Evolutionary conservation across 2,113 vertebrate species (phyloP).

Genomic region (Amblyopsis rosae): DNA sequence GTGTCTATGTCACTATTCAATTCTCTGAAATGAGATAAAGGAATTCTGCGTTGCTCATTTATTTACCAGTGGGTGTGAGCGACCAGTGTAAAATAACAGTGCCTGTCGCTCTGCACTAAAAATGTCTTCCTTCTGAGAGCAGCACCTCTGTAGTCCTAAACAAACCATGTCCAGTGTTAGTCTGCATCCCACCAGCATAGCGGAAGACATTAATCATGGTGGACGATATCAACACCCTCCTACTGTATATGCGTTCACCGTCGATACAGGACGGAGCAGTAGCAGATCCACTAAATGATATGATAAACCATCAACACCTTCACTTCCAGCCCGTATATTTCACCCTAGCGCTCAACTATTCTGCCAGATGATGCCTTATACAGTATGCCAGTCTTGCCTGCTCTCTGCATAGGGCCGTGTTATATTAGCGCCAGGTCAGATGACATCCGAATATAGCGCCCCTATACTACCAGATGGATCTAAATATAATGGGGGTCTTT

Average conservation of each 20-base stretch:
- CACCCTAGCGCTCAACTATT: not conserved
- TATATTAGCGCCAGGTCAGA: not conserved
- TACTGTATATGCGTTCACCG: too few species aligned
- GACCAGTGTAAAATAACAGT: not conserved
- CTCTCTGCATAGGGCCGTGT: not conserved
- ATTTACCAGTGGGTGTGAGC: too few species aligned
- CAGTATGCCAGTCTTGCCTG: not conserved
- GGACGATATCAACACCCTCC: too few species aligned
- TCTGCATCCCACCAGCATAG: too few species aligned
- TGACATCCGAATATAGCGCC: not conserved
- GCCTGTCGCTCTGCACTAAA: too few species aligned
- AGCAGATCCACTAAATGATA: too few species aligned
- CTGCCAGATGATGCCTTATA: conserved; percentile 4
- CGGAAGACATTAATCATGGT: too few species aligned
- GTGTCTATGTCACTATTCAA: not conserved
- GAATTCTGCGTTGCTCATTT: not conserved
- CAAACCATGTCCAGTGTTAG: too few species aligned
- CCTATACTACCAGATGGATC: not conserved
- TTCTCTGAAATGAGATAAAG: conserved; percentile 6
- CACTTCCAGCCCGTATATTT: not conserved
- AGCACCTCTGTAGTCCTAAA: too few species aligned
- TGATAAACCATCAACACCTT: not conserved
- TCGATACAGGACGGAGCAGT: too few species aligned
- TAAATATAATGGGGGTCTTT: not conserved
- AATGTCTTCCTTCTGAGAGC: too few species aligned